These are phyloP conservation scores for Thyatira batis DNA, from an alignment of 2,888 invertebrate genomes.

Conservation along the genomic window DNA sequence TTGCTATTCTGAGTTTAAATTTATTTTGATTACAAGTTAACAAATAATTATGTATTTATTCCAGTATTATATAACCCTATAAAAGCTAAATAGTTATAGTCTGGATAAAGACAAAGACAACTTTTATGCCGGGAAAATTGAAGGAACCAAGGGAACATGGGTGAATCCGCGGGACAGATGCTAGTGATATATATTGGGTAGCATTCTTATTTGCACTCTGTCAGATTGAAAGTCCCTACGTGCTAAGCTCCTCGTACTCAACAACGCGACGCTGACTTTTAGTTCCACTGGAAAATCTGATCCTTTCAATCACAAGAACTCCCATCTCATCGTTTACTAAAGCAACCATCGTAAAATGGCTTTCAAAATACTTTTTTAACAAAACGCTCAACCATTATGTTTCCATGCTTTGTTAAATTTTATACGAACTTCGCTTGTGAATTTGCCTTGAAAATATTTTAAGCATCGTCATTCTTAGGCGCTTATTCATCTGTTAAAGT, in stretches of 20 bases:
- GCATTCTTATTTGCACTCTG: not conserved
- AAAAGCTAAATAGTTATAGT: too few species aligned
- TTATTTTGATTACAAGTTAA: too few species aligned
- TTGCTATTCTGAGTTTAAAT: too few species aligned
- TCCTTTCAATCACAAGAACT: not conserved
- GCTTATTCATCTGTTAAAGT: not conserved
- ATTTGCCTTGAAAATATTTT: not conserved
- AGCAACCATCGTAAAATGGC: not conserved
- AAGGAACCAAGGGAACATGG: too few species aligned
- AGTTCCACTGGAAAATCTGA: not conserved
- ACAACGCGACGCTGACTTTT: not conserved
- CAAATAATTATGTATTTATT: too few species aligned
- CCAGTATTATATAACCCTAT: too few species aligned
- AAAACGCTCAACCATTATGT: not conserved
- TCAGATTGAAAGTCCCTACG: not conserved
- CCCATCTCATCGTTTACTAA: not conserved
- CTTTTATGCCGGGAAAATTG: too few species aligned
- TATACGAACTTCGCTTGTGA: not conserved
- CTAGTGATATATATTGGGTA: too few species aligned
- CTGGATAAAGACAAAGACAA: too few species aligned
- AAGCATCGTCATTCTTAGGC: not conserved
- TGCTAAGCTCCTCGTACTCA: not conserved
- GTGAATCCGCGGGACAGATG: too few species aligned
- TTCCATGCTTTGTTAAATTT: not conserved
- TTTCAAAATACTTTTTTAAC: slow-evolving; percentile 2